These are phyloP conservation scores for Syndactyla subalaris DNA, from an alignment of 2,797 vertebrate species.

Conservation along the genomic window DNA sequence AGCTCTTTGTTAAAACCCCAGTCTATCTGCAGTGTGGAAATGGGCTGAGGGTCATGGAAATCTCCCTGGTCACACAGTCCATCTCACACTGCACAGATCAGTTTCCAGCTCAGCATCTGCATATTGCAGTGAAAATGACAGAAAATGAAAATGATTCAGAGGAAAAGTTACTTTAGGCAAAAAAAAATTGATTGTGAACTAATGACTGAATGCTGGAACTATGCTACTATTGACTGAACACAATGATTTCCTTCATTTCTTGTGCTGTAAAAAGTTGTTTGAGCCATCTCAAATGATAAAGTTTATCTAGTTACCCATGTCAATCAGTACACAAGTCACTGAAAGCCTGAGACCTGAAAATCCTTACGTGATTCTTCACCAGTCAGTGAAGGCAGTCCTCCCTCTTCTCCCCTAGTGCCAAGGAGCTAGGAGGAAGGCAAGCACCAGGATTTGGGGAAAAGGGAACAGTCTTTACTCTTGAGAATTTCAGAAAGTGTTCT, in stretches of 20 bases:
- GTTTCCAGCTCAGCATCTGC: background rate
- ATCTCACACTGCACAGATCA: rapidly evolving
- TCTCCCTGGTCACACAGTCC: background rate
- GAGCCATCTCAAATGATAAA: background rate
- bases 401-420: background rate
- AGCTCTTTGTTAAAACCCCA: background rate
- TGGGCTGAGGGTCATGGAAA: background rate
- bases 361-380: background rate
- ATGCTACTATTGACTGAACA: background rate
- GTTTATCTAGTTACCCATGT: background rate
- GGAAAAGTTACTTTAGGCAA: background rate
- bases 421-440: background rate
- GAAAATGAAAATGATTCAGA: background rate
- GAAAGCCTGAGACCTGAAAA: background rate
- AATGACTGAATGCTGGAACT: background rate
- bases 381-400: background rate
- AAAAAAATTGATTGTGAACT: background rate
- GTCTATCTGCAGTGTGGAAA: background rate
- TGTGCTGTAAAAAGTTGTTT: background rate
- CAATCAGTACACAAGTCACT: background rate
- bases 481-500: background rate
- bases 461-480: background rate
- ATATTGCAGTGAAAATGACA: background rate
- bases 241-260: background rate
- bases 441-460: background rate